phyloP scores from a whole-genome alignment of 2,797 vertebrate genomes.

The Danio albolineatus region DNA sequence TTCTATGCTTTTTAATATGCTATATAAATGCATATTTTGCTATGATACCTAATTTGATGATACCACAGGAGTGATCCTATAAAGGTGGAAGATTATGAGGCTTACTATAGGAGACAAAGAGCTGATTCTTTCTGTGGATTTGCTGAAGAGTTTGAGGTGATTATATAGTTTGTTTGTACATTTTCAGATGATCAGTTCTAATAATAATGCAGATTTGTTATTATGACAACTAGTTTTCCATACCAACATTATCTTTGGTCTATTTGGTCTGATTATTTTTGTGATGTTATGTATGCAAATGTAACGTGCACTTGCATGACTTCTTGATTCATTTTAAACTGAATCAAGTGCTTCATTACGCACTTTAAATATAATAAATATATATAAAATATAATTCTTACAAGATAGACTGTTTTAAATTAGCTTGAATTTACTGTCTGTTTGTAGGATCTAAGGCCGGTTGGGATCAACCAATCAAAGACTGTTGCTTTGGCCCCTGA shows the following conservation, averaged over 20 bases:
- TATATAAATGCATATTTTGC: not conserved
- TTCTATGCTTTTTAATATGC: not conserved
- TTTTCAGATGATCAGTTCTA: not conserved
- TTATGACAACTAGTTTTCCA: not conserved
- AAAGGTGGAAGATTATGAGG: slow-evolving; percentile 87
- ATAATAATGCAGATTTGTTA: not conserved
- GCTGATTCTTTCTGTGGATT: slow-evolving; percentile 95
- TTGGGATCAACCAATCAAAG: slow-evolving; percentile 86
- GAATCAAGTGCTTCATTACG: not conserved
- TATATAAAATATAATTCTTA: not conserved
- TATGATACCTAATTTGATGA: not conserved
- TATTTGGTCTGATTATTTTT: not conserved
- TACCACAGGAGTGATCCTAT: slow-evolving; percentile 81
- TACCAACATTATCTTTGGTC: not conserved
- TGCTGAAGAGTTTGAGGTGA: slow-evolving; percentile 93
- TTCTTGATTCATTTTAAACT: not conserved
- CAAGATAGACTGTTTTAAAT: not conserved
- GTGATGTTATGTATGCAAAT: no score
- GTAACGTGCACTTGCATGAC: not conserved
- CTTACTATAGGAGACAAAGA: slow-evolving; percentile 90
- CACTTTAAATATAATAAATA: not conserved
- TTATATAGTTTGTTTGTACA: not conserved
- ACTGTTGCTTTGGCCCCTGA: slow-evolving; percentile 79
- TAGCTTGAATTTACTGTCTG: not conserved
- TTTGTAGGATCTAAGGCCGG: slow-evolving; percentile 85